These are phyloP conservation scores for Hofmannophila pseudospretella DNA, from an alignment of 2,888 invertebrate genomes.

Conservation along the genomic window DNA sequence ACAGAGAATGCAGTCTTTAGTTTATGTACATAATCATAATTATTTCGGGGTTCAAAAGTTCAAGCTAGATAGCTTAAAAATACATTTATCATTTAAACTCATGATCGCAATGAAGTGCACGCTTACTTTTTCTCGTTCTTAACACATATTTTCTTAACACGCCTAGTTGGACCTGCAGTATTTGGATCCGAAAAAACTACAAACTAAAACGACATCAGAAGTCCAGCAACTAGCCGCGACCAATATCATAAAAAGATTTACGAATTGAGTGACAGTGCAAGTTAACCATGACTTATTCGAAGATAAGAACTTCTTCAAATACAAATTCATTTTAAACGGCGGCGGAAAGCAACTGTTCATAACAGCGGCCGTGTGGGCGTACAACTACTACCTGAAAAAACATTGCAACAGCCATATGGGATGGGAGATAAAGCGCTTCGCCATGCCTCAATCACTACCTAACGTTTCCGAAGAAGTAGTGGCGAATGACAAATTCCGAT, in stretches of 20 bases:
- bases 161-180: conserved; percentile 56
- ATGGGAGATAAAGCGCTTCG: conserved; percentile 87
- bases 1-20: no score
- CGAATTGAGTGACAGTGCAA: conserved; percentile 25
- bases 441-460: conserved; percentile 72
- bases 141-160: no score
- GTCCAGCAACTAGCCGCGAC: conserved; percentile 43
- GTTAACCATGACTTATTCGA: conserved; percentile 46
- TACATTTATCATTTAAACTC: no score
- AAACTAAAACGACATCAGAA: conserved; percentile 39
- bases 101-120: no score
- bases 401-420: conserved; percentile 89
- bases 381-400: conserved; percentile 91
- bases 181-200: conserved; percentile 50
- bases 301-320: conserved; percentile 46
- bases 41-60: no score
- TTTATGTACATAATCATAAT: no score
- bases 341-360: conserved; percentile 81
- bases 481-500: conserved; percentile 88
- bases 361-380: conserved; percentile 89
- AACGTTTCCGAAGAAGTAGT: conserved; percentile 79
- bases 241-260: conserved; percentile 29
- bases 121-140: no score
- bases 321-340: conserved; percentile 40
- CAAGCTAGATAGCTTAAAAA: no score